phyloP scores from a whole-genome alignment of 2,888 invertebrate genomes.

The Temnothorax ravouxi region DNA sequence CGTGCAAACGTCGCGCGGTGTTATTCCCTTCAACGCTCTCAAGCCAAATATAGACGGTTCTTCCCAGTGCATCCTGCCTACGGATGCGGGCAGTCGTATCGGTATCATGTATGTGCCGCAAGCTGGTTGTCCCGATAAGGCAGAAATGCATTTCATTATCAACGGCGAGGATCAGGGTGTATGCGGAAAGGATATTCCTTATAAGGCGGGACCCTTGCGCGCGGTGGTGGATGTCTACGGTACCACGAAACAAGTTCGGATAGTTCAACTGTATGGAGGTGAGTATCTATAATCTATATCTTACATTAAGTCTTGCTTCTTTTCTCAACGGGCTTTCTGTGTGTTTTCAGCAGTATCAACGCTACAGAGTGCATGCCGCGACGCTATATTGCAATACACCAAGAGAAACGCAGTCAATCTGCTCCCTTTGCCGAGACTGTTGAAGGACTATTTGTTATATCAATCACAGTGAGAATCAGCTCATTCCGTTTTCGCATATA shows the following conservation, averaged over 20 bases:
- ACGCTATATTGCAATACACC: slow-evolving; percentile 94
- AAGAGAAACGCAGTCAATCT: slow-evolving; percentile 91
- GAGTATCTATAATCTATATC: slow-evolving; percentile 80
- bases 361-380: slow-evolving; percentile 96
- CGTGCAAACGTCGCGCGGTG: slow-evolving; percentile 91
- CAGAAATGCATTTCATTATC: slow-evolving; percentile 98
- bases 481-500: slow-evolving; percentile 56
- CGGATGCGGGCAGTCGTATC: slow-evolving; percentile 96
- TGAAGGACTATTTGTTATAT: slow-evolving; percentile 94
- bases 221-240: slow-evolving; percentile 99
- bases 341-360: slow-evolving; percentile 92
- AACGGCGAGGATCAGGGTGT: slow-evolving; percentile 98
- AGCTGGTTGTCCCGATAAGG: slow-evolving; percentile 89
- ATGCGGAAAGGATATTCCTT: slow-evolving; percentile 95
- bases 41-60: slow-evolving; percentile 89
- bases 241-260: slow-evolving; percentile 97
- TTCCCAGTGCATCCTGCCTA: slow-evolving; percentile 91
- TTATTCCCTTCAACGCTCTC: slow-evolving; percentile 90
- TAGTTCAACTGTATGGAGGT: slow-evolving; percentile 97
- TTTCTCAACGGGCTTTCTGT: not conserved
- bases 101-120: slow-evolving; percentile 96
- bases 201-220: slow-evolving; percentile 93
- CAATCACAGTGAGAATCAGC: slow-evolving; percentile 81
- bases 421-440: slow-evolving; percentile 94
- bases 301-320: not conserved